Percentiles rank a stretch among this genome's conserved stretches.
These are phyloP conservation scores for Apteryx mantelli DNA, from an alignment of 2,113 vertebrate species.

Conservation along the genomic window DNA sequence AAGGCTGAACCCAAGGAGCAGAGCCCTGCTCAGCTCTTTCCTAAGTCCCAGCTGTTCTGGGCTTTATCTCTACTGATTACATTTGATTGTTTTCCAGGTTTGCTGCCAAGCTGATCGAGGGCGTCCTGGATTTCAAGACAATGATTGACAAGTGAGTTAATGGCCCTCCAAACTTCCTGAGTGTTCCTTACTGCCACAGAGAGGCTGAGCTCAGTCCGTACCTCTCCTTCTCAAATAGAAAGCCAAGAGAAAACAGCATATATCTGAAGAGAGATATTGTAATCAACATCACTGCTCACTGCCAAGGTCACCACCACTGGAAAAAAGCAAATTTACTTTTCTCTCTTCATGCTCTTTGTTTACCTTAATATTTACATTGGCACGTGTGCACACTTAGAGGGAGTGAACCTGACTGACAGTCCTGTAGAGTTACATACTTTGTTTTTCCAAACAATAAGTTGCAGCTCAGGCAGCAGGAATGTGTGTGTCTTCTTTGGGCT, in stretches of 20 bases:
- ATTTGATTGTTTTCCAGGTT: conserved; percentile 79
- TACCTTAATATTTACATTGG: not conserved
- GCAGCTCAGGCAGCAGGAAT: conserved; percentile 39
- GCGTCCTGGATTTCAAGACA: conserved; percentile 93
- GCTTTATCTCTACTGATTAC: not conserved
- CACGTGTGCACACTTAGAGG: fast-evolving
- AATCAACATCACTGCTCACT: not conserved
- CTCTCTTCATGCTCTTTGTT: not conserved
- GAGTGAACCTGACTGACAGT: not conserved
- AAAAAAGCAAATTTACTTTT: conserved; percentile 3
- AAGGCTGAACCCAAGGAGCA: not conserved
- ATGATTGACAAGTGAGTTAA: conserved; percentile 94
- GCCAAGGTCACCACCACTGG: not conserved
- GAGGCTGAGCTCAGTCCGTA: not conserved
- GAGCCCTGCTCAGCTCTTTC: not conserved
- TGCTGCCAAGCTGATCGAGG: conserved; percentile 94
- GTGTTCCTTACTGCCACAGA: not conserved
- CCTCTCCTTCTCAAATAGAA: not conserved
- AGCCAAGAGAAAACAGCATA: not conserved
- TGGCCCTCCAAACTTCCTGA: not conserved
- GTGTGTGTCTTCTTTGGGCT: not conserved
- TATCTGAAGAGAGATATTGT: not conserved
- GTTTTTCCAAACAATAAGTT: conserved; percentile 2
- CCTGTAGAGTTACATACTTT: not conserved
- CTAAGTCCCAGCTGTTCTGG: not conserved